Evolutionary conservation across 35 echinoderm and acorn worm species (phyloP).

Genomic region (Stichopus chloronotus): DNA sequence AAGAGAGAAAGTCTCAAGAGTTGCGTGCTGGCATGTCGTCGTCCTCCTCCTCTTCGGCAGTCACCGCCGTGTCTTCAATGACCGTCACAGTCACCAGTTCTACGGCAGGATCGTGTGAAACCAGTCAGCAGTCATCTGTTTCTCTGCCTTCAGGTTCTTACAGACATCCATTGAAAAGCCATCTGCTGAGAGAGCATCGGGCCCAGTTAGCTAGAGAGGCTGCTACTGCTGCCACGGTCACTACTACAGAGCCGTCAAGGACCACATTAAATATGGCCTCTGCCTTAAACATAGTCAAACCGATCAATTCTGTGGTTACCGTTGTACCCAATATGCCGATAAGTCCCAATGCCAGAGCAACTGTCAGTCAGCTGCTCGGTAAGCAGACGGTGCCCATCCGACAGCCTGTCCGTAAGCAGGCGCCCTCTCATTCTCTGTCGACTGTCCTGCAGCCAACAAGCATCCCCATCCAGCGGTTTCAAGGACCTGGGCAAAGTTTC

Average conservation of each 20-base stretch:
- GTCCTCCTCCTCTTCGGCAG: not conserved
- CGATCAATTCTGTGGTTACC: conserved; percentile 18
- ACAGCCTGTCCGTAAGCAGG: conserved; percentile 69
- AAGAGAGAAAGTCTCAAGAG: conserved; percentile 81
- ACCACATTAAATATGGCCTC: not conserved
- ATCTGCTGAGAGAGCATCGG: conserved; percentile 50
- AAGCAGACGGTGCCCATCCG: conserved; percentile 73
- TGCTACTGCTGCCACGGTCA: not conserved
- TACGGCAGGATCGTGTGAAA: not conserved
- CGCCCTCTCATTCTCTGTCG: not conserved
- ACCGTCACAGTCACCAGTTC: conserved; percentile 19
- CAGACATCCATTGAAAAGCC: conserved; percentile 39
- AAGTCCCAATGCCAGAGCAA: conserved; percentile 65
- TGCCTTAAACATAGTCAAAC: not conserved
- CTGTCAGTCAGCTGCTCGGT: conserved; percentile 86
- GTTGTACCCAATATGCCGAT: conserved; percentile 53
- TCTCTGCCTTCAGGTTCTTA: conserved; percentile 40
- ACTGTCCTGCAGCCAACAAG: conserved; percentile 43
- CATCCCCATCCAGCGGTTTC: conserved; percentile 49
- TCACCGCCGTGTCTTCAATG: conserved; percentile 4
- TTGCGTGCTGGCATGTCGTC: not conserved
- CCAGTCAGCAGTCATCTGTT: not conserved
- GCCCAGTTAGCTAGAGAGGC: conserved; percentile 37
- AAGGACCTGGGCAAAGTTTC: conserved; percentile 45
- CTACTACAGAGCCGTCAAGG: not conserved